phyloP scores from a whole-genome alignment of 2,888 invertebrate genomes.

The Caenorhabditis japonica region DNA sequence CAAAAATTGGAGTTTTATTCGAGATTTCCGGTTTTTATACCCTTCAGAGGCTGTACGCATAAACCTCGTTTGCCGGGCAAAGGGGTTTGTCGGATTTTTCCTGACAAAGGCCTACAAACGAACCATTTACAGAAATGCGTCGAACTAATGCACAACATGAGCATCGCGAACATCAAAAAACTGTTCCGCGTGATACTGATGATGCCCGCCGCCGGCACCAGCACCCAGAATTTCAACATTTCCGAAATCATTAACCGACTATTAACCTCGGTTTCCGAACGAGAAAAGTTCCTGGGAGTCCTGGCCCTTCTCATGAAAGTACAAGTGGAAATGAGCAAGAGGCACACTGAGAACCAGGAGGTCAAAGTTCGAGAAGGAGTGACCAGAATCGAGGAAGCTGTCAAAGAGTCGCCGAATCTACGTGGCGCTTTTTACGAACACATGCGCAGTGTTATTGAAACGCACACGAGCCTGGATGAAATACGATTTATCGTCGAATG shows the following conservation, averaged over 20 bases:
- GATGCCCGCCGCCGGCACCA: conserved; percentile 3
- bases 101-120: neutral
- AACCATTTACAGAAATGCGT: conserved; percentile 49
- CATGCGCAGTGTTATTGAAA: conserved; percentile 16
- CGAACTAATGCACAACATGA: conserved; percentile 40
- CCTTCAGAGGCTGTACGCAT: no score
- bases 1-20: no score
- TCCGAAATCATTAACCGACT: conserved; percentile 40
- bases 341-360: conserved; percentile 43
- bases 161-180: conserved; percentile 47
- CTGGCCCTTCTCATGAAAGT: conserved; percentile 58
- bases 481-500: conserved; percentile 36
- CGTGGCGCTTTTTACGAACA: conserved; percentile 41
- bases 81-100: no score
- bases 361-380: conserved; percentile 4
- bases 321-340: conserved; percentile 42
- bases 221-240: conserved; percentile 13
- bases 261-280: conserved; percentile 43
- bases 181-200: conserved; percentile 51
- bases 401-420: conserved; percentile 18
- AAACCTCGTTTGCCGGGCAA: no score
- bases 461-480: conserved; percentile 25
- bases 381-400: conserved; percentile 23
- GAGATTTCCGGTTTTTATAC: no score
- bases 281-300: conserved; percentile 54